Conservation (phyloP, 2,797 vertebrate genomes). For the Semaprochilodus insignis region DNA sequence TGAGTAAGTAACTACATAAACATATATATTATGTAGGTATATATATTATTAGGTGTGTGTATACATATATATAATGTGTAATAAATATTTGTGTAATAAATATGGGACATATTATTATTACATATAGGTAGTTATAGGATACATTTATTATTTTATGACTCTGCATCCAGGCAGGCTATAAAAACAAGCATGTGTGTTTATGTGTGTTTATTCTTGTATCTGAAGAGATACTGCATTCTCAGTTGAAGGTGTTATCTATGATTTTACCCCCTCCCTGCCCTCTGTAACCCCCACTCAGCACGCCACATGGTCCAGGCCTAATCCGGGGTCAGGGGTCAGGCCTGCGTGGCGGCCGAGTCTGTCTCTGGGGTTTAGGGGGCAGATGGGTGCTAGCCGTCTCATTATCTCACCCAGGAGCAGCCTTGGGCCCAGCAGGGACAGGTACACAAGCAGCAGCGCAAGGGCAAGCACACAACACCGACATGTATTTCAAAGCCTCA, state of each 20-base stretch:
- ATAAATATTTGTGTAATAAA: no score
- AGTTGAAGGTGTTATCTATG: conserved; percentile 6
- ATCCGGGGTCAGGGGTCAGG: conserved; percentile 80
- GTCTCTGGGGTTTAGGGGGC: conserved; percentile 74
- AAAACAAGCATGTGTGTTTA: background rate
- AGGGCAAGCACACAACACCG: background rate
- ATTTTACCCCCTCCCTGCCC: conserved; percentile 8
- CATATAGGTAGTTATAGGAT: no score
- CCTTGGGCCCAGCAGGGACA: conserved; percentile 56
- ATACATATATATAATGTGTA: no score
- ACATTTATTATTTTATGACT: background rate
- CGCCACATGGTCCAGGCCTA: conserved; percentile 75
- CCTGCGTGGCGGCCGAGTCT: conserved; percentile 61
- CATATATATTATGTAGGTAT: no score
- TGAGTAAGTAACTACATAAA: no score
- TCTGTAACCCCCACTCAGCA: conserved; percentile 26
- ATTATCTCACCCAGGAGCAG: conserved; percentile 70
- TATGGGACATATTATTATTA: no score
- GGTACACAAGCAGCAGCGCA: conserved; percentile 27
- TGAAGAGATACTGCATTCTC: conserved; percentile 6
- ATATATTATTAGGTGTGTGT: no score
- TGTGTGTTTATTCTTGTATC: conserved; percentile 1
- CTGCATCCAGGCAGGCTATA: background rate
- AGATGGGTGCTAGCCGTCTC: conserved; percentile 77
- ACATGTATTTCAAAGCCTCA: background rate